Base-by-base conservation (phyloP, 2,797 vertebrate species). In the Microcaecilia unicolor region DNA sequence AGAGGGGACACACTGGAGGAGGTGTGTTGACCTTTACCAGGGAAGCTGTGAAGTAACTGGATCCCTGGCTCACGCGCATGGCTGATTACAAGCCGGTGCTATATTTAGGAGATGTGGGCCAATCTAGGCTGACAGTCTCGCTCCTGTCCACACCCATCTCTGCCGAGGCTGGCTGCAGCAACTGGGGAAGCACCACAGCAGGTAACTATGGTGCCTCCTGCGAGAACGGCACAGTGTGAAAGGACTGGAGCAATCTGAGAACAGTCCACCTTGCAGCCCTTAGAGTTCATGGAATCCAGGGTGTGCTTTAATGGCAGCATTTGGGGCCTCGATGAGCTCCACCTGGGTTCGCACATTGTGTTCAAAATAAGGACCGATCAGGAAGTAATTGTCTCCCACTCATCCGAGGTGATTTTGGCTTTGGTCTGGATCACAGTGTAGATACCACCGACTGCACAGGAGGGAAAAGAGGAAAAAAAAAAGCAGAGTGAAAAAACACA, bases 371-470 rank as follows among this genome's bases (percentile, higher is more conserved):
- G 92, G 92, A 10, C 92, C 92, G 34, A 96, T 86, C 49, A 96
- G 81, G 61, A 90, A 90, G 77, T 96, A 96, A 79, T 92, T 92
- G 70, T 96, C 92, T 1, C 90, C 91, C 91, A 96, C 64, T 96
- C 92, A 26, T 93, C 91, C 2, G 83, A 62, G 4, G 92, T 96
- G 74, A 92, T 76, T 41, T 90, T 91, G 4, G 91, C 91, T 74
- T 96, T 97, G 21, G 92, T 96, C 78, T 97, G 91, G 69, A 97
- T 89, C 72, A 97, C 92, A 2, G 91, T 95, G 80, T 93, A 97
- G 75, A 97, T 97, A 41, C 93, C 92, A 8, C 93, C 93, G 51
- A 97, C 92, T 97, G 53, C 7, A 29, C 31, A 41, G 39, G 35
- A 24, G 18, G 4, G 19, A 15, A 29, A 19, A 24, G 18, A 4